Evolutionary conservation across 37 sponge, comb jelly and placozoan species (phyloP), one percentile per base, ranked within the genome.

Genomic region (Hormiphora californensis): DNA sequence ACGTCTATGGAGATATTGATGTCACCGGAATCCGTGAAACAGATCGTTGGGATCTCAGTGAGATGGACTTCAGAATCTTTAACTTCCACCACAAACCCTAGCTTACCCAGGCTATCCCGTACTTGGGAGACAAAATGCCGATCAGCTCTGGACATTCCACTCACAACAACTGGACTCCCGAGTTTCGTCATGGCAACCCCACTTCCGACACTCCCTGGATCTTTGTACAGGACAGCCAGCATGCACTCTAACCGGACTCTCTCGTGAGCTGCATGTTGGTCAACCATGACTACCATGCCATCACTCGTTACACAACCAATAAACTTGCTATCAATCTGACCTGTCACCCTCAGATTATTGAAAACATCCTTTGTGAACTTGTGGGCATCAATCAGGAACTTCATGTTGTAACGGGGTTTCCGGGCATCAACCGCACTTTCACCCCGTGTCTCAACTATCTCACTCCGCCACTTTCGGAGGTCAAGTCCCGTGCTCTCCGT

Each of bases 211-310:
- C 54, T 27, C 8, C 57, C 2, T n/a, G n/a, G n/a, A 5, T 55
- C 5, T 54, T 32, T 22, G 39, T 59, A 40, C 3, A 86, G 12
- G 35, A 17, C 40, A 19, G 21, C 39, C 31, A 86, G 86, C 86
- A 86, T 59, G 39, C 67, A 23, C 63, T 98, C 99, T 28, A 98
- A 88, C 34, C 95, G 85, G 36, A 98, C 87, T 37, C 99, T 78
- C 55, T 98, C 99, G 54, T 95, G 91, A 11, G 91, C 95, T 49
- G 99, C 99, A 90, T 98, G 99, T 85, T 98, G 99, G 38, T 98
- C 99, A 59, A 98, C 54, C 55, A 95, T 49, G 33, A 98, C 94
- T 32, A 98, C 89, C 25, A 94, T 65, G 55, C 90, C 31, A 30
- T 89, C 43, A 21, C 89, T 85, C 54, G 92, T 33, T 1, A 91